Evolutionary conservation across 1,140 invertebrate genomes (phyloP).

Genomic region (Micrasema longulum): DNA sequence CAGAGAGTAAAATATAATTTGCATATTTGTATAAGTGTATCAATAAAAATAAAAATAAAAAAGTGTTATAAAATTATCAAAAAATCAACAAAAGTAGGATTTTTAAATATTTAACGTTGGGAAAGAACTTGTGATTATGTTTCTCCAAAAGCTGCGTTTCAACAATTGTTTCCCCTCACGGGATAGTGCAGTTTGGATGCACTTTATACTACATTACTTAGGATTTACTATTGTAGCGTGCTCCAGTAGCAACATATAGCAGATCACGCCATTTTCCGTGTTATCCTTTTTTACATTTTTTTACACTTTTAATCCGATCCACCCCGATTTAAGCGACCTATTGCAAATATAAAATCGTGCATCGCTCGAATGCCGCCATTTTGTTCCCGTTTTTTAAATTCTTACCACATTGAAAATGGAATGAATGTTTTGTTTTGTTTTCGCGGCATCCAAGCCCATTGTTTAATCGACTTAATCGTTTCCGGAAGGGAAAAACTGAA

Average conservation of each 20-base stretch:
- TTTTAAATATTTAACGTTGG: too few species aligned
- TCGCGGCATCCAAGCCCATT: background rate
- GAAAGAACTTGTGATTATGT: too few species aligned
- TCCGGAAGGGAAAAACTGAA: background rate
- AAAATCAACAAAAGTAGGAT: too few species aligned
- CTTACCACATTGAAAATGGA: background rate
- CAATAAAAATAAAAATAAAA: too few species aligned
- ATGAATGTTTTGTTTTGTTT: conserved; percentile 6
- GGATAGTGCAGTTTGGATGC: conserved; percentile 1
- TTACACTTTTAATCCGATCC: conserved; percentile 39
- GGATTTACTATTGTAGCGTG: background rate
- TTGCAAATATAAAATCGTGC: conserved; percentile 25
- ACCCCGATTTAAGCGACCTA: conserved; percentile 32
- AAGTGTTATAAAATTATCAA: too few species aligned
- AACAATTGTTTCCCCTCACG: background rate
- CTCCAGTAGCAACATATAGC: background rate
- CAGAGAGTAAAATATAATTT: too few species aligned
- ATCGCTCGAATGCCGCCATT: conserved; percentile 19
- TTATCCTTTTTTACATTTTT: conserved; percentile 14
- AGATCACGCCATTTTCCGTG: conserved; percentile 46
- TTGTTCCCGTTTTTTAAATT: conserved; percentile 11
- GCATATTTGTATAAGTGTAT: too few species aligned
- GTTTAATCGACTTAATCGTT: conserved; percentile 13
- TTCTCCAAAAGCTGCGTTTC: too few species aligned
- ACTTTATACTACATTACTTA: conserved; percentile 6